Conservation (phyloP, 2,797 vertebrate species). For the Rhabdomys pumilio region DNA sequence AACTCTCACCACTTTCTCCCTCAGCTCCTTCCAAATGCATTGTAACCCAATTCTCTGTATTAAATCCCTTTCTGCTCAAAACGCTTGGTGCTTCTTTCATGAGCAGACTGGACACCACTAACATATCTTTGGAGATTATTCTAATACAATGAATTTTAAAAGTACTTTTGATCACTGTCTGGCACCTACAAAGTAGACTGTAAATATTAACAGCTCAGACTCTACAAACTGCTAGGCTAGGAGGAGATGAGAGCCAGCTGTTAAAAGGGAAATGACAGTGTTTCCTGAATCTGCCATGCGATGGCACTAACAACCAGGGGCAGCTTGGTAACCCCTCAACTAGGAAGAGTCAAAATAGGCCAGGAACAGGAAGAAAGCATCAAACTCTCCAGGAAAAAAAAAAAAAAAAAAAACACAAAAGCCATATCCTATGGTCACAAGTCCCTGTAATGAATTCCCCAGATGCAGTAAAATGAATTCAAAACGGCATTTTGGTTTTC, state of each 20-base stretch:
- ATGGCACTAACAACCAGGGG: slow-evolving; percentile 9
- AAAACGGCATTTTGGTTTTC: slow-evolving; percentile 54
- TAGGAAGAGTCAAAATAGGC: background rate
- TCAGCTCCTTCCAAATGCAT: background rate
- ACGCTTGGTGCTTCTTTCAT: background rate
- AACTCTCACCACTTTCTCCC: background rate
- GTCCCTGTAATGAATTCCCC: slow-evolving; percentile 36
- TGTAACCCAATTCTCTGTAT: background rate
- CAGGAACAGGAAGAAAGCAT: background rate
- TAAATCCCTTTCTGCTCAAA: slow-evolving; percentile 48
- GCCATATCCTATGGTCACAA: slow-evolving; percentile 2
- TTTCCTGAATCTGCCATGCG: background rate
- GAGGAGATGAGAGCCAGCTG: background rate
- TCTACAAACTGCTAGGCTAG: slow-evolving; percentile 20
- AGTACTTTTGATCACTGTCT: slow-evolving; percentile 30
- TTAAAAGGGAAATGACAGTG: background rate
- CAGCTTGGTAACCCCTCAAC: slow-evolving; percentile 56
- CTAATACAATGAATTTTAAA: slow-evolving; percentile 44
- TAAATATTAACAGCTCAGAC: slow-evolving; percentile 49
- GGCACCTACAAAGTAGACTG: slow-evolving; percentile 1
- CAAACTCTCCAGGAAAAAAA: background rate
- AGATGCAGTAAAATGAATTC: background rate
- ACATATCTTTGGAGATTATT: background rate
- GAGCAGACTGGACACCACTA: slow-evolving; percentile 39
- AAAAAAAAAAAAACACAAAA: no score